A percentile compares a stretch with the other conserved stretches of the same genome.
phyloP scores from a whole-genome alignment of 2,113 vertebrate species.

The Lepus americanus region DNA sequence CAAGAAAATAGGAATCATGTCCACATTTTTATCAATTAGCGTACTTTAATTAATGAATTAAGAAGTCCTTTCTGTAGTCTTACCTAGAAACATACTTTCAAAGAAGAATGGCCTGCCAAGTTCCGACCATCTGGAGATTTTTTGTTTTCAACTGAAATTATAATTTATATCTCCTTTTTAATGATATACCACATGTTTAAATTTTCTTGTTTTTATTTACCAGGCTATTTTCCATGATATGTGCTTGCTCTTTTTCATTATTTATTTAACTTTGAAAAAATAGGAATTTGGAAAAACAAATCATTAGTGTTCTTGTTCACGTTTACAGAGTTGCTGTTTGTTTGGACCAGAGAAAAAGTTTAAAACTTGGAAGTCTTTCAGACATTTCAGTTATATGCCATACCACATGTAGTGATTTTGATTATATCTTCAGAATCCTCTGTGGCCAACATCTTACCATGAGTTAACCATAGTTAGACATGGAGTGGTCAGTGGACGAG shows the following conservation, averaged over 20 bases:
- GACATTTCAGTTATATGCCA: slow-evolving; percentile 31
- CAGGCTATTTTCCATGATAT: neutral
- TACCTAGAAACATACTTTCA: slow-evolving; percentile 54
- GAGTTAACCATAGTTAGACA: neutral
- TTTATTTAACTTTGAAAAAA: neutral
- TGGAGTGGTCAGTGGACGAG: neutral
- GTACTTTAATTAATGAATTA: slow-evolving; percentile 74
- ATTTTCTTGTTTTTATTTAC: slow-evolving; percentile 16
- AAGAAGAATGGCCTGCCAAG: slow-evolving; percentile 72
- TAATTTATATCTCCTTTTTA: slow-evolving; percentile 42
- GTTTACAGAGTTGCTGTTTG: neutral
- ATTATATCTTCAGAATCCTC: slow-evolving; percentile 41
- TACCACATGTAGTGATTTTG: slow-evolving; percentile 37
- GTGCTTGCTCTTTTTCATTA: neutral
- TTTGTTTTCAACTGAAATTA: slow-evolving; percentile 60
- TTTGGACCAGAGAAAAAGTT: neutral
- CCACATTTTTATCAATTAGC: slow-evolving; percentile 75
- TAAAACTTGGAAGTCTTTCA: neutral
- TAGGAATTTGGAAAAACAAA: neutral
- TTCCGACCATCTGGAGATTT: slow-evolving; percentile 69
- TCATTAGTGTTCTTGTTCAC: slow-evolving; percentile 43
- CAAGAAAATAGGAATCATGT: slow-evolving; percentile 59
- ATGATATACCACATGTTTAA: neutral
- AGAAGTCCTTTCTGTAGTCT: slow-evolving; percentile 41
- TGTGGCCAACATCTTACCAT: neutral